Evolutionary conservation across 2,888 invertebrate genomes (phyloP), one percentile per base, ranked within the genome.

Genomic region (Perdita meconis): DNA sequence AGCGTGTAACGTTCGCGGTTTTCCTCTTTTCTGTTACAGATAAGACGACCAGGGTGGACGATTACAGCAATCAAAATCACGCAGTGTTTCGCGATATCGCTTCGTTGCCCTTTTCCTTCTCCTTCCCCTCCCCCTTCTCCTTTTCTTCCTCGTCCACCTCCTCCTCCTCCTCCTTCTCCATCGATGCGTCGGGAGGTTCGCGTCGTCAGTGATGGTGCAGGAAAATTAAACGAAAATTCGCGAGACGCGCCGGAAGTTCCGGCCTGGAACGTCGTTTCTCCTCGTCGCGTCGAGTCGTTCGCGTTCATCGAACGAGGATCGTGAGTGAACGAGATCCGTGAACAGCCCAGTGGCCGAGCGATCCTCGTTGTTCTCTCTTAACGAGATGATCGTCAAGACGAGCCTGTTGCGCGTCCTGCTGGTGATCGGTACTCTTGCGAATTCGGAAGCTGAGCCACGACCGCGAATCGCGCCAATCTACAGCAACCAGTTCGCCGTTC

Each of bases 401-500:
- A 81, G 75, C 64, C 80, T 88, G 64, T 60, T 89, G 80, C 87
- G 86, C 77, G 78, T 88, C 68, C 86, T 87, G 75, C 77, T 87
- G 82, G 74, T 89, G 79, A 80, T 86, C 74, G 80, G 82, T 74
- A 82, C 73, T 61, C 77, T 79, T 56, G 88, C 83, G 59, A 83
- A 83, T 65, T 82, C 86, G 57, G 88, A 88, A 61, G 81, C 88
- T 19, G 72, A 73, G 61, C 78, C 87, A 68, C 84, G 87, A 10
- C 75, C 86, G 44, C 82, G 91, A 71, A 81, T 85, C 30, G 60
- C 85, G 69, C 92, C 93, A 50, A 94, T 96, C 89, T 97, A 95
- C 93, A 95, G 95, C 93, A 97, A 97, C 93, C 95, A 97, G 92
- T 97, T 97, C 91, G 98, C 98, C 59, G 96, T 98, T 57, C 95